Conservation (phyloP, 2,113 vertebrate genomes). For the Chaetorhynchus papuensis region DNA sequence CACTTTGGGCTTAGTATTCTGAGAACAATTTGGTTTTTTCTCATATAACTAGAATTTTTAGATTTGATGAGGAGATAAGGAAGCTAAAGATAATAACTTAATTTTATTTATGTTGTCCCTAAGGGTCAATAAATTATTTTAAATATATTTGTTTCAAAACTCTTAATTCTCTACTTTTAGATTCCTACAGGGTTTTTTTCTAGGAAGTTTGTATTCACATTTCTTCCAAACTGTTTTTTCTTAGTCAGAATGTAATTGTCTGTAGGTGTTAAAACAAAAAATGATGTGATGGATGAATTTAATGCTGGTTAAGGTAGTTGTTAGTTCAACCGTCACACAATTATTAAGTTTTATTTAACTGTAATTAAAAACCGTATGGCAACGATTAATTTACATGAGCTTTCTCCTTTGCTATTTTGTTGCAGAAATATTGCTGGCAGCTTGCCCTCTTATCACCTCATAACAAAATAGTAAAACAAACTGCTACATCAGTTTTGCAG, state of each 20-base stretch:
- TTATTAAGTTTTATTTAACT: not conserved
- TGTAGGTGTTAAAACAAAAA: not conserved
- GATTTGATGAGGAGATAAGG: not conserved
- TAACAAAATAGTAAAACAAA: conserved; percentile 18
- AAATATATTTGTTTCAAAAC: not conserved
- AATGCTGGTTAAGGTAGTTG: not conserved
- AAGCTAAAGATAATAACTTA: not conserved
- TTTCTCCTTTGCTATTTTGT: not conserved
- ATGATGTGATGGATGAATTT: not conserved
- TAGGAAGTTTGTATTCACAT: not conserved
- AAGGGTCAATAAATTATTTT: not conserved
- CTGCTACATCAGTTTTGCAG: not conserved
- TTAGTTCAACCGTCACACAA: not conserved
- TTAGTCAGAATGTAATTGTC: not conserved
- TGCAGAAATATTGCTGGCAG: conserved; percentile 31
- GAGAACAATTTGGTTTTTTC: not conserved
- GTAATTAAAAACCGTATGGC: not conserved
- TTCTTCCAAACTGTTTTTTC: not conserved
- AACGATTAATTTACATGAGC: conserved; percentile 11
- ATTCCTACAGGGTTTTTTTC: not conserved
- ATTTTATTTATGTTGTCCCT: not conserved
- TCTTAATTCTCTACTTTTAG: not conserved
- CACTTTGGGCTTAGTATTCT: not conserved
- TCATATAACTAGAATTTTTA: not conserved
- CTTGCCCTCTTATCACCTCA: conserved; percentile 2